Base-by-base conservation (phyloP, 2,113 vertebrate genomes). In the Calyptommatus sinebrachiatus region DNA sequence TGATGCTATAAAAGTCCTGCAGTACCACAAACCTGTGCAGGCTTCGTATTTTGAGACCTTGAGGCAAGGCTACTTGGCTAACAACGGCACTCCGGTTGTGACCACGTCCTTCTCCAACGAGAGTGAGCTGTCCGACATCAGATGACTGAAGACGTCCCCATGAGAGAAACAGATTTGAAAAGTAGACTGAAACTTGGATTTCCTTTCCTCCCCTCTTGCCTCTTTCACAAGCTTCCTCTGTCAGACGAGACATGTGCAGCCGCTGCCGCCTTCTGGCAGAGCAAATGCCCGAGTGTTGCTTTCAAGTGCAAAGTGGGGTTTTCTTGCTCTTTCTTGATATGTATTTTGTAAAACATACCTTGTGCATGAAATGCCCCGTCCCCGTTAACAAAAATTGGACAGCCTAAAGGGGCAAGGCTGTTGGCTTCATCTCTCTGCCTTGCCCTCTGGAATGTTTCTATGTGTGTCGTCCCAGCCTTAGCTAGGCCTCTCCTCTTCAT, bases 21-120 rank as follows among this genome's bases (percentile, higher is more conserved):
- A 94, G 95, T 96, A 93, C 94, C 97, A 99, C 92, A 99, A 99
- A 93, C 98, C 98, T 0, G 98, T 99, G 91, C 98, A 99, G 93
- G 97, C 98, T 78, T 98, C 97, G 0, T 99, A 99, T 92, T 98
- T 99, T 78, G 93, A 97, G 88, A 97, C 96, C 74, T 92, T 99
- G 89, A 95, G 95, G 93, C 97, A 98, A 94, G 97, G 95, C 89
- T 98, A 95, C 86, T 94, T 97, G 86, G 96, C 97, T 87, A 98
- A 97, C 94, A 99, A 99, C 0, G 98, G 97, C 94, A 98, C 97
- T 78, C 97, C 97, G 1, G 91, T 98, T 35, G 95, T 97, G 96
- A 94, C 93, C 91, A 93, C 97, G 71, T 94, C 96, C 14, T 99
- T 97, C 96, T 94, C 95, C 76, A 96, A 97, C 86, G 83, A 92